Base-by-base conservation (phyloP, 2,113 vertebrate species). In the Hylia prasina region DNA sequence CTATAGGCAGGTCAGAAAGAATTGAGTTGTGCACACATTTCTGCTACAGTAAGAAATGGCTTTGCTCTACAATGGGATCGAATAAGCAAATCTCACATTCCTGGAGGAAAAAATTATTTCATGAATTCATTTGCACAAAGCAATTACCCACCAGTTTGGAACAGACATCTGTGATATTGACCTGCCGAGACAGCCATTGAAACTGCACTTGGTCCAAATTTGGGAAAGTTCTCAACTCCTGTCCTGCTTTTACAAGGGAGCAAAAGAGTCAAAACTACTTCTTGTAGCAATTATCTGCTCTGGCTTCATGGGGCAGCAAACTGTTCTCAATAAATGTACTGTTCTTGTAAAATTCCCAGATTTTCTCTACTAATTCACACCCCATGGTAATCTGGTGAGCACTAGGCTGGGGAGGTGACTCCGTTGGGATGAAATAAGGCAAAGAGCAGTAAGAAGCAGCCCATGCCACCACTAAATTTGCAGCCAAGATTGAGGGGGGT, bases 61-160 rank as follows among this genome's bases (percentile, higher is more conserved):
- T 63, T 33, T 66, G 48, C 51, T 90, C 70, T 73, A 75, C 90
- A 92, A 78, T 22, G 23, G 8, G n/a, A 82, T 54, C 2, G 4
- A 89, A 83, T 58, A 89, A 90, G 76, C 20, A 92, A 90, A 81
- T 51, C 48, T 75, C 35, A 44, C 24, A 63, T 90, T 95, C 76
- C 57, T 72, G 53, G 39, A 92, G n/a, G 56, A 77, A 91, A 90
- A 94, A 80, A 82, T 4, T 44, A 78, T 76, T 68, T 91, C 19
- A n/a, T 20, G 7, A 87, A 69, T n/a, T 28, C 64, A 56, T 82
- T 70, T 37, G 83, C 24, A 44, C 53, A 72, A 70, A 89, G 56
- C 58, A 91, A 66, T 84, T 58, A 47, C 23, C 19, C 57, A 56
- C 19, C 3, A 12, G 56, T 64, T 48, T 85, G 76, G 82, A 87